phyloP scores from a whole-genome alignment of 2,797 vertebrate species.

The Artibeus lituratus region DNA sequence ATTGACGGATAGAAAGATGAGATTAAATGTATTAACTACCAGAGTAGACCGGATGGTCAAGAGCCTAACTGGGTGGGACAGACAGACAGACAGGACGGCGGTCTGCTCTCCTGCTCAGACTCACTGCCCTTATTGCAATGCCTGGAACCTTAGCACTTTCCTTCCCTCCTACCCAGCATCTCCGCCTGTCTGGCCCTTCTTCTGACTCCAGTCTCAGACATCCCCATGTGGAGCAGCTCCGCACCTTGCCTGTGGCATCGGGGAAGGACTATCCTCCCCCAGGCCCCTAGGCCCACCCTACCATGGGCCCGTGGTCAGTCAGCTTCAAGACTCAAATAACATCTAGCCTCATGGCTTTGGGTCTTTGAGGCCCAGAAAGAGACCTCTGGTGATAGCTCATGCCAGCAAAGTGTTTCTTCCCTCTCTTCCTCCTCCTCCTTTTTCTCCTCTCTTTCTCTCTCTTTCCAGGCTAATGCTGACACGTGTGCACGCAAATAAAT shows the following conservation, averaged over 20 bases:
- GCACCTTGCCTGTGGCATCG: no score
- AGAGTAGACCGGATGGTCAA: not conserved
- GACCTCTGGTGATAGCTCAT: not conserved
- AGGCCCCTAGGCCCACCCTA: not conserved
- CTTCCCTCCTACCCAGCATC: not conserved
- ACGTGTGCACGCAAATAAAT: conserved; percentile 54
- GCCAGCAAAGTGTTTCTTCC: not conserved
- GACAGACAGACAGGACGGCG: not conserved
- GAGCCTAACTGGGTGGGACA: not conserved
- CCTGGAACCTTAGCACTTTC: not conserved
- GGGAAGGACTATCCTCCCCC: not conserved
- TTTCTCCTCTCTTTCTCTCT: not conserved
- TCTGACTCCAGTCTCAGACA: not conserved
- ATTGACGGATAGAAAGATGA: not conserved
- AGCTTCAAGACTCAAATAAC: not conserved
- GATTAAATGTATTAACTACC: not conserved
- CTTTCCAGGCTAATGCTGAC: conserved; percentile 46
- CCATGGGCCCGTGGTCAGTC: not conserved
- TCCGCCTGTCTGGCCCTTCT: not conserved
- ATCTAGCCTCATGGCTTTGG: not conserved
- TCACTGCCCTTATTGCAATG: fast-evolving
- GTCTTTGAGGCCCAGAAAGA: not conserved
- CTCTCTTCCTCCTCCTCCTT: not conserved
- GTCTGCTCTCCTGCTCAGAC: not conserved
- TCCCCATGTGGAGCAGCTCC: not conserved